These are phyloP conservation scores for Nemopilema nomurai DNA, from an alignment of 30 jellyfish, hydroid and myxozoan species.

Conservation along the genomic window DNA sequence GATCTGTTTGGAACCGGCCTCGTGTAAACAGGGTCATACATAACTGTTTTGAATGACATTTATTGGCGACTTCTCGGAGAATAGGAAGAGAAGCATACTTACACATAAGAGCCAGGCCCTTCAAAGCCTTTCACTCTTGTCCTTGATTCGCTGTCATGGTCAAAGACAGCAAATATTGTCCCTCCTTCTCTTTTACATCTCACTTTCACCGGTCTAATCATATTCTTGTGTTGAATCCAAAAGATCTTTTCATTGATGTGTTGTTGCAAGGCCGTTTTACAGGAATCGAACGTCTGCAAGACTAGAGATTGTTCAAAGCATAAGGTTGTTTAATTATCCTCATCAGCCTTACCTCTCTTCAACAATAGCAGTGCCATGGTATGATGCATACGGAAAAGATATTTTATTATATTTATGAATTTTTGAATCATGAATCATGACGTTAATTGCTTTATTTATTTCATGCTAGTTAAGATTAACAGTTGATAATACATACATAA, in stretches of 20 bases:
- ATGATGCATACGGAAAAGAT: too few species aligned
- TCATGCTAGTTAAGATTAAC: too few species aligned
- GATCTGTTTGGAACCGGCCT: too few species aligned
- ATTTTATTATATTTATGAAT: too few species aligned
- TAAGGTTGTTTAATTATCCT: too few species aligned
- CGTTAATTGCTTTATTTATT: too few species aligned
- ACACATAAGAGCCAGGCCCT: slow-evolving; percentile 18
- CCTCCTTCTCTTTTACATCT: not conserved
- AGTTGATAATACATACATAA: too few species aligned
- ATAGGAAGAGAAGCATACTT: not conserved
- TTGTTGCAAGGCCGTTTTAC: not conserved
- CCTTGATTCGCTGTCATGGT: slow-evolving; percentile 14
- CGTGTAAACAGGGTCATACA: too few species aligned
- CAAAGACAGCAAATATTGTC: not conserved
- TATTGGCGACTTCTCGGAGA: too few species aligned
- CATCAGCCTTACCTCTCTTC: not conserved
- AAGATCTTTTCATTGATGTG: not conserved
- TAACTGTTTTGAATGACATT: too few species aligned
- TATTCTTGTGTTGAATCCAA: not conserved
- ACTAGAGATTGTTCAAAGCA: not conserved
- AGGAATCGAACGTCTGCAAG: not conserved
- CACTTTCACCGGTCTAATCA: not conserved
- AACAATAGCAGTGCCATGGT: not conserved
- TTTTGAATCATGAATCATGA: too few species aligned
- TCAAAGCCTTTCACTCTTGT: slow-evolving; percentile 3